A percentile compares a stretch with the other conserved stretches of the same genome.
phyloP scores from a whole-genome alignment of 37 sponge, comb jelly and placozoan species.

The Geodia barretti region DNA sequence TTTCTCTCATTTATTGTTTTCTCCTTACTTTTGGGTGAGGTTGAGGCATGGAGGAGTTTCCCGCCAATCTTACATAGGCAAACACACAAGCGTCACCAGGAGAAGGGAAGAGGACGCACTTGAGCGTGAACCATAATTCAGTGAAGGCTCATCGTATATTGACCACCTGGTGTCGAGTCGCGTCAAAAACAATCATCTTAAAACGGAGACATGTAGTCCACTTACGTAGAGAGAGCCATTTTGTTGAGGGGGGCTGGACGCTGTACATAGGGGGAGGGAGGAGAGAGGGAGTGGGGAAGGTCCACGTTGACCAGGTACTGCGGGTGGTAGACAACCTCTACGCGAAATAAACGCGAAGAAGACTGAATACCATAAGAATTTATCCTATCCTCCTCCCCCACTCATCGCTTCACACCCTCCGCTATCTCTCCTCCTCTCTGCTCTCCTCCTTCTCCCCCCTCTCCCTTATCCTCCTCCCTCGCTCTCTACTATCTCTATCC shows the following conservation, averaged over 20 bases:
- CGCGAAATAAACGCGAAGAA: too few species aligned
- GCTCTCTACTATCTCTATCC: too few species aligned
- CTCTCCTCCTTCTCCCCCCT: too few species aligned
- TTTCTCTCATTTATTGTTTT: too few species aligned
- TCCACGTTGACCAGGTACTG: slow-evolving; percentile 70
- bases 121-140: slow-evolving; percentile 55
- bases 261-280: slow-evolving; percentile 29
- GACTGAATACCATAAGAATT: too few species aligned
- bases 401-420: too few species aligned
- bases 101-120: slow-evolving; percentile 51
- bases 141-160: slow-evolving; percentile 66
- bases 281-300: slow-evolving; percentile 66
- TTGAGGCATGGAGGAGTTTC: slow-evolving; percentile 5
- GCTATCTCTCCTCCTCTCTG: too few species aligned
- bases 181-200: background rate
- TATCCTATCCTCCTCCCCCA: too few species aligned
- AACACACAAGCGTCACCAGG: background rate
- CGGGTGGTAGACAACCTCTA: slow-evolving; percentile 54
- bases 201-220: background rate
- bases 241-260: slow-evolving; percentile 41
- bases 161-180: slow-evolving; percentile 67
- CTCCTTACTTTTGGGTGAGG: slow-evolving; percentile 9
- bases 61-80: slow-evolving; percentile 21
- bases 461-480: too few species aligned
- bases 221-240: slow-evolving; percentile 54